A percentile compares a stretch with the other conserved stretches of the same genome.
Evolutionary conservation across 2,888 invertebrate genomes (phyloP).

Genomic region (Germaria angustata): DNA sequence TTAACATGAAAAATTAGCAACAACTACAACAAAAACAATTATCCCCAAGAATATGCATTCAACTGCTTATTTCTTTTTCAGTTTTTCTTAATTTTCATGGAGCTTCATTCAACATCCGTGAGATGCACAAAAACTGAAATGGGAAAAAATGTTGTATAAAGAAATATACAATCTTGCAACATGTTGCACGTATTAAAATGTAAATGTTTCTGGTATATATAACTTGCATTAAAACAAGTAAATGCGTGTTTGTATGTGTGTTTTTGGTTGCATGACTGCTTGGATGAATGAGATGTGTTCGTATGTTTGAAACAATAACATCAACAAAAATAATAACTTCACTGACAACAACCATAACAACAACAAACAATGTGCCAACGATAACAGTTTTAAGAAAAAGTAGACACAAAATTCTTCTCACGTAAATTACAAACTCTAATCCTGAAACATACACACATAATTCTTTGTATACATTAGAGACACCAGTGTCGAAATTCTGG

Average conservation of each 20-base stretch:
- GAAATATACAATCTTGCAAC: constrained; percentile 52
- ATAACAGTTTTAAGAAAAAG: not conserved
- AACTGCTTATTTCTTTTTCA: constrained; percentile 28
- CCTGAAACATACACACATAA: constrained; percentile 19
- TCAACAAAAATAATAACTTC: constrained; percentile 7
- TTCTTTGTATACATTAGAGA: not conserved
- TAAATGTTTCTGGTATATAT: not conserved
- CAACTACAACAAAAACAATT: not conserved
- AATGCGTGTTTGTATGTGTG: constrained; percentile 29
- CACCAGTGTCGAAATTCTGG: not conserved
- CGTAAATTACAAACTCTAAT: constrained; percentile 55
- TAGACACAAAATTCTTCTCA: constrained; percentile 56
- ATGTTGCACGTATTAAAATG: constrained; percentile 60
- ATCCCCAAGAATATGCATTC: constrained; percentile 27
- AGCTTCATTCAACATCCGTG: constrained; percentile 48
- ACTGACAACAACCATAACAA: not conserved
- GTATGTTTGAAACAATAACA: constrained; percentile 7
- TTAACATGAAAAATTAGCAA: not conserved
- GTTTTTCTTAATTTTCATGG: constrained; percentile 40
- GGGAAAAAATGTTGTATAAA: not conserved
- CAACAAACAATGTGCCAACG: not conserved
- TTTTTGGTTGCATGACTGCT: constrained; percentile 1
- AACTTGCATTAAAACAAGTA: constrained; percentile 7
- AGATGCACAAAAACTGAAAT: constrained; percentile 17
- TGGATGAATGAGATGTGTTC: constrained; percentile 31